These are phyloP conservation scores for Hesperia comma DNA, from an alignment of 2,888 invertebrate species.

Conservation along the genomic window DNA sequence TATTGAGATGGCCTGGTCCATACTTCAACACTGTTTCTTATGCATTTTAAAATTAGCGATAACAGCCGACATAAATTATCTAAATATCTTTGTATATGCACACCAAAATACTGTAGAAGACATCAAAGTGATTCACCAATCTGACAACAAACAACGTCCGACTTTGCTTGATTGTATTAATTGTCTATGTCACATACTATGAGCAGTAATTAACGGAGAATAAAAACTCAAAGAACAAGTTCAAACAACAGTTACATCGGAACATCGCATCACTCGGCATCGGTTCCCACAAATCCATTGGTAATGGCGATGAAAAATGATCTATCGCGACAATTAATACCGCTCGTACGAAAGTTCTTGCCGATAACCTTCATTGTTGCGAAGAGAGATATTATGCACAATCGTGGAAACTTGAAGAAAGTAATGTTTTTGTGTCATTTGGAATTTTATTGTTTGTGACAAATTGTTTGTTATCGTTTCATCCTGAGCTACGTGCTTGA, in stretches of 20 bases:
- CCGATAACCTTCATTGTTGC: slow-evolving; percentile 23
- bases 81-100: too few species aligned
- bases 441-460: slow-evolving; percentile 27
- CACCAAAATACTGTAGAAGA: too few species aligned
- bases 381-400: slow-evolving; percentile 19
- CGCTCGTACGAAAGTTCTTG: slow-evolving; percentile 12
- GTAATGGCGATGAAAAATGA: slow-evolving; percentile 18
- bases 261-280: not conserved
- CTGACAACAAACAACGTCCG: too few species aligned
- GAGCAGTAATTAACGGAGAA: not conserved
- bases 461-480: slow-evolving; percentile 7
- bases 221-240: not conserved
- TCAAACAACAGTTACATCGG: slow-evolving; percentile 22
- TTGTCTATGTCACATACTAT: too few species aligned
- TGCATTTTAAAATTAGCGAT: too few species aligned
- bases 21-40: too few species aligned
- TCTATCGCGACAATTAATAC: slow-evolving; percentile 21
- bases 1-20: too few species aligned
- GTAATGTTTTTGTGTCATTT: slow-evolving; percentile 30
- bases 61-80: too few species aligned
- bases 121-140: too few species aligned
- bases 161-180: too few species aligned
- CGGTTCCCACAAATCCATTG: slow-evolving; percentile 24
- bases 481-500: not conserved
- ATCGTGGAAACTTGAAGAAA: slow-evolving; percentile 36